Evolutionary conservation across 2,797 vertebrate genomes (phyloP).

Genomic region (Channallabes apus): DNA sequence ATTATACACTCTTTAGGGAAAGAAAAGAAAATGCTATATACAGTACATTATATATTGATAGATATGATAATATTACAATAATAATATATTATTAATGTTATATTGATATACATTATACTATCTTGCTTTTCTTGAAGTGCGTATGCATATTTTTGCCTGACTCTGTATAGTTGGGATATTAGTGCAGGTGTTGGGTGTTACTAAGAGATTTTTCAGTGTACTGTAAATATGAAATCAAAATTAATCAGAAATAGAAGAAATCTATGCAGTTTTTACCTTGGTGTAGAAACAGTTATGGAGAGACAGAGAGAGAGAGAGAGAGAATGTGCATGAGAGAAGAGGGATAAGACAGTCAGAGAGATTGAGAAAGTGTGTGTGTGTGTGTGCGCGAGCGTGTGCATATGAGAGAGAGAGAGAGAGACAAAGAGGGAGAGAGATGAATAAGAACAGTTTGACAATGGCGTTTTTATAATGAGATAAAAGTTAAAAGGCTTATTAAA

Average conservation of each 20-base stretch:
- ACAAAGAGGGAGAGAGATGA: background rate
- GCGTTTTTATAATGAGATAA: slow-evolving; percentile 52
- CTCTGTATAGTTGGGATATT: background rate
- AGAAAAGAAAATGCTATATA: too few relatives aligned
- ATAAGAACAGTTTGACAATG: slow-evolving; percentile 6
- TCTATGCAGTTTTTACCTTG: background rate
- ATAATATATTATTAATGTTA: too few relatives aligned
- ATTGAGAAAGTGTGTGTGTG: background rate
- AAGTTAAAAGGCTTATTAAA: slow-evolving; percentile 71
- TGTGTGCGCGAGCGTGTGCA: slow-evolving; percentile 7
- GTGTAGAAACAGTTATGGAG: background rate
- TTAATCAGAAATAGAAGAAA: background rate
- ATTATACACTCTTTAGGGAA: too few relatives aligned
- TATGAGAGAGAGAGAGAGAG: background rate
- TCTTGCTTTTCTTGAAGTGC: too few relatives aligned
- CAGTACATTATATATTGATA: too few relatives aligned
- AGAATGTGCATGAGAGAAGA: slow-evolving; percentile 2
- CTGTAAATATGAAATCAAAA: background rate
- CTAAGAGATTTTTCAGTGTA: too few relatives aligned
- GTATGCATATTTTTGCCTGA: too few relatives aligned
- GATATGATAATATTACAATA: too few relatives aligned
- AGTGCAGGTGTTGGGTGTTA: background rate
- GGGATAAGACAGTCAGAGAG: background rate
- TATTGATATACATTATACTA: too few relatives aligned
- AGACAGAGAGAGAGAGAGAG: slow-evolving; percentile 20